These are phyloP conservation scores for Hypomesus transpacificus DNA, from an alignment of 2,113 vertebrate species.

Conservation along the genomic window DNA sequence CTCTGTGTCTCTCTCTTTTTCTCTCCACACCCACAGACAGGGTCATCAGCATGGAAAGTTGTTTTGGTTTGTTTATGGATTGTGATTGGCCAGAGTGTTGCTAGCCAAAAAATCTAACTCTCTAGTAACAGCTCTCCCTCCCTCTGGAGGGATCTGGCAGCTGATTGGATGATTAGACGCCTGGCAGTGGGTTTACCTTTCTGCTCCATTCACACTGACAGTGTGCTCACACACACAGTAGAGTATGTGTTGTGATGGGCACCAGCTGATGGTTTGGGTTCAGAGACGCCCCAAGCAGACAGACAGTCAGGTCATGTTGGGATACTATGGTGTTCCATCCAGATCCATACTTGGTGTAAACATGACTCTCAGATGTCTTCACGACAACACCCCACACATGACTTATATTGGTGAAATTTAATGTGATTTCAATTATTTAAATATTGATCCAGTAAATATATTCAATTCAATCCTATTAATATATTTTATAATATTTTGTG, in stretches of 20 bases:
- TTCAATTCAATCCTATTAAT: too few species aligned
- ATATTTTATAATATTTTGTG: background rate
- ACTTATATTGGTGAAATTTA: too few species aligned
- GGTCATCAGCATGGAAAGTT: conserved; percentile 68
- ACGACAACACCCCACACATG: too few species aligned
- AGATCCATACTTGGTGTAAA: too few species aligned
- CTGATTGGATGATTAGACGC: conserved; percentile 71
- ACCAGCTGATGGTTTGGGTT: conserved; percentile 61
- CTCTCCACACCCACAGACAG: conserved; percentile 42
- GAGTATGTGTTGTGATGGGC: conserved; percentile 44
- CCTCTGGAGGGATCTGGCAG: conserved; percentile 50
- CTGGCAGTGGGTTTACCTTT: conserved; percentile 52
- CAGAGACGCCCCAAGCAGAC: background rate
- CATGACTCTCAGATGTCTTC: too few species aligned
- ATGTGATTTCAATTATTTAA: too few species aligned
- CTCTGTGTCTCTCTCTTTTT: background rate
- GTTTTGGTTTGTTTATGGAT: conserved; percentile 70
- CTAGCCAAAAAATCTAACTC: conserved; percentile 65
- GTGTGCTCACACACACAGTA: conserved; percentile 31
- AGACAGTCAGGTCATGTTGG: too few species aligned
- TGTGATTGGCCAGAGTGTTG: conserved; percentile 72
- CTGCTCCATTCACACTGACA: conserved; percentile 43
- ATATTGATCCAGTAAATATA: too few species aligned
- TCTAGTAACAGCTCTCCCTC: conserved; percentile 61
- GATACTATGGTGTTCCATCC: too few species aligned